Evolutionary conservation across 92 coral and sea anemone genomes (phyloP).

Genomic region (Desmophyllum pertusum): DNA sequence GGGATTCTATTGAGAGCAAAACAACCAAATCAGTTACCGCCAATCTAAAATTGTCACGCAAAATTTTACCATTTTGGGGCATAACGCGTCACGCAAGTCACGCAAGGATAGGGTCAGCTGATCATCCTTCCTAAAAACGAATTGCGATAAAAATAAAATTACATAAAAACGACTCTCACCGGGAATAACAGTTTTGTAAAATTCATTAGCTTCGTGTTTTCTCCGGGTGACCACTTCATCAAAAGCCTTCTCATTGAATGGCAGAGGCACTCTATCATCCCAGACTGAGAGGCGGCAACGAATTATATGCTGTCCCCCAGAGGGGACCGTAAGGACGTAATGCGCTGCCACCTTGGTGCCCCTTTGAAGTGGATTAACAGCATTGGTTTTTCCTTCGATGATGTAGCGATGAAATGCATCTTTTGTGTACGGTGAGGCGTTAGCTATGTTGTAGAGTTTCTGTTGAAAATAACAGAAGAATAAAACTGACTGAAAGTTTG

Average conservation of each 20-base stretch:
- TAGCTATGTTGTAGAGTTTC: slow-evolving; percentile 65
- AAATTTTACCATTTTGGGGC: neutral
- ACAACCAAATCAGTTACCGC: neutral
- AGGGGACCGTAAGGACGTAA: slow-evolving; percentile 70
- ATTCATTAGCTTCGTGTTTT: slow-evolving; percentile 72
- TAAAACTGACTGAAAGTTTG: neutral
- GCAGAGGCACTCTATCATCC: slow-evolving; percentile 47
- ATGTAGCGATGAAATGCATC: slow-evolving; percentile 88
- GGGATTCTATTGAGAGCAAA: slow-evolving; percentile 40
- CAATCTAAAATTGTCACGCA: neutral
- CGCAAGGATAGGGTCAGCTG: neutral
- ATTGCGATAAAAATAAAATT: neutral
- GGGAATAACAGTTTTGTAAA: slow-evolving; percentile 76
- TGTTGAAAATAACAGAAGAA: slow-evolving; percentile 8
- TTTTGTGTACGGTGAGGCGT: slow-evolving; percentile 66
- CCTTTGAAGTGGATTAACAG: slow-evolving; percentile 59
- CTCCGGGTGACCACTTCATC: slow-evolving; percentile 60
- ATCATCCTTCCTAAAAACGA: neutral
- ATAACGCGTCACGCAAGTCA: neutral
- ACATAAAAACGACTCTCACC: slow-evolving; percentile 37
- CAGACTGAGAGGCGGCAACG: slow-evolving; percentile 74
- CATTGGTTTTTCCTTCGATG: slow-evolving; percentile 64
- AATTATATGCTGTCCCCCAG: slow-evolving; percentile 63
- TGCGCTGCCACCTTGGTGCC: slow-evolving; percentile 88
- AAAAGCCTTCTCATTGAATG: slow-evolving; percentile 55